phyloP scores from a whole-genome alignment of 1,140 invertebrate genomes.

The Chironomus tepperi region DNA sequence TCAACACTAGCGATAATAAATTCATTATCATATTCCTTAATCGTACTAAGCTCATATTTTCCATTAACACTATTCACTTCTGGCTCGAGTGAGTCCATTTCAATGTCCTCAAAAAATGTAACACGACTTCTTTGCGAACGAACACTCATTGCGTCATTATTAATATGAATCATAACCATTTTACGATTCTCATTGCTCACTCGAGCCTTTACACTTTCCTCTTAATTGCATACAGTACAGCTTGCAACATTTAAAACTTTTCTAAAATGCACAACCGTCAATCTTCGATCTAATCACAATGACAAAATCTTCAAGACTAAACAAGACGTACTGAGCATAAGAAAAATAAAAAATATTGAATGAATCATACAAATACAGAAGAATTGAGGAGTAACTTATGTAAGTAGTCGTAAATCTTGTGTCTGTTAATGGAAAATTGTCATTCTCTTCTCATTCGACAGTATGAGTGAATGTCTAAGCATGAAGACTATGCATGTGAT shows the following conservation, averaged over 20 bases:
- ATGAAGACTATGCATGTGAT: neutral
- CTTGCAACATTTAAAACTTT: neutral
- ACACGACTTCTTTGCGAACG: slow-evolving; percentile 11
- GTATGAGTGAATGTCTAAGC: neutral
- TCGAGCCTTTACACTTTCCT: neutral
- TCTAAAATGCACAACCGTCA: neutral
- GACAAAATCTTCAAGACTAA: slow-evolving; percentile 20
- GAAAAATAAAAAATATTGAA: neutral
- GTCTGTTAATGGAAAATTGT: slow-evolving; percentile 10
- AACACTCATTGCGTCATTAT: slow-evolving; percentile 13
- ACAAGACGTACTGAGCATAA: neutral
- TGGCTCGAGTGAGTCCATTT: slow-evolving; percentile 41
- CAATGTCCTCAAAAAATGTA: slow-evolving; percentile 31
- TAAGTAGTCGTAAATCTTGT: slow-evolving; percentile 17
- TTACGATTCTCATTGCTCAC: neutral
- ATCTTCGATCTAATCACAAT: slow-evolving; percentile 5
- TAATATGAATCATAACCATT: neutral
- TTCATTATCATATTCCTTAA: slow-evolving; percentile 3
- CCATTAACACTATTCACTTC: slow-evolving; percentile 33
- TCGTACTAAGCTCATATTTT: slow-evolving; percentile 4
- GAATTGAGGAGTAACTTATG: neutral
- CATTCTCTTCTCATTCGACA: neutral
- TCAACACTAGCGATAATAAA: neutral
- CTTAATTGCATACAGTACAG: neutral
- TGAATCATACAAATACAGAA: slow-evolving; percentile 11